A percentile compares a stretch with the other conserved stretches of the same genome.
These are phyloP conservation scores for Rhinolophus sinicus DNA, from an alignment of 2,113 vertebrate species.

Conservation along the genomic window DNA sequence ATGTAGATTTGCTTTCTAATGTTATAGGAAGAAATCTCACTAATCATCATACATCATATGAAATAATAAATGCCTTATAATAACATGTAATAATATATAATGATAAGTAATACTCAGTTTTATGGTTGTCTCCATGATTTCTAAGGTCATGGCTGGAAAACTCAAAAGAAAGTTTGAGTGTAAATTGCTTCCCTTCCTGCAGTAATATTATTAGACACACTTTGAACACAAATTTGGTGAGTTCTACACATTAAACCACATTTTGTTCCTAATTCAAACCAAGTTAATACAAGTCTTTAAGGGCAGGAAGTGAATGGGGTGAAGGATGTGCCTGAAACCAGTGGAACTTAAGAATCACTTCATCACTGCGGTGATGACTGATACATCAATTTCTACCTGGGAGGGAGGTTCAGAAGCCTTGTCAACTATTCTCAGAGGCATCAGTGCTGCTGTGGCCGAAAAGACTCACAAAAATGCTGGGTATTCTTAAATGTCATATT, in stretches of 20 bases:
- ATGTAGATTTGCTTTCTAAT: constrained; percentile 54
- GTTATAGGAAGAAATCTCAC: constrained; percentile 67
- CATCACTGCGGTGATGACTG: not conserved
- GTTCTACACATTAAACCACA: constrained; percentile 70
- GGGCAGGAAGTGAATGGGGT: constrained; percentile 49
- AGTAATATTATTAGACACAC: constrained; percentile 69
- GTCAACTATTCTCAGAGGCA: not conserved
- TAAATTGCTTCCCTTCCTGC: constrained; percentile 72
- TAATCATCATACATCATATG: constrained; percentile 70
- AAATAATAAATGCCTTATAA: constrained; percentile 72
- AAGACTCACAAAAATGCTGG: not conserved
- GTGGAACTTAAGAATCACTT: constrained; percentile 42
- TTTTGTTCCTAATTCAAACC: constrained; percentile 58
- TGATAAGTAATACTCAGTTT: constrained; percentile 74
- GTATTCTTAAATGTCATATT: not conserved
- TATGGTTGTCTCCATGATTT: constrained; percentile 67
- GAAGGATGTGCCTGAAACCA: constrained; percentile 47
- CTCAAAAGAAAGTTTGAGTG: constrained; percentile 68
- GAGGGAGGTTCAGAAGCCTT: not conserved
- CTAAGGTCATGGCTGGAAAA: constrained; percentile 68
- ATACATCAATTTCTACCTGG: not conserved
- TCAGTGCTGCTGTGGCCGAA: not conserved
- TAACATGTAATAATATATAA: constrained; percentile 77
- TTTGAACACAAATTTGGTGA: constrained; percentile 71
- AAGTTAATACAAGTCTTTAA: constrained; percentile 66